Conservation (phyloP, 2,113 vertebrate genomes). For the Rhodinocichla rosea region DNA sequence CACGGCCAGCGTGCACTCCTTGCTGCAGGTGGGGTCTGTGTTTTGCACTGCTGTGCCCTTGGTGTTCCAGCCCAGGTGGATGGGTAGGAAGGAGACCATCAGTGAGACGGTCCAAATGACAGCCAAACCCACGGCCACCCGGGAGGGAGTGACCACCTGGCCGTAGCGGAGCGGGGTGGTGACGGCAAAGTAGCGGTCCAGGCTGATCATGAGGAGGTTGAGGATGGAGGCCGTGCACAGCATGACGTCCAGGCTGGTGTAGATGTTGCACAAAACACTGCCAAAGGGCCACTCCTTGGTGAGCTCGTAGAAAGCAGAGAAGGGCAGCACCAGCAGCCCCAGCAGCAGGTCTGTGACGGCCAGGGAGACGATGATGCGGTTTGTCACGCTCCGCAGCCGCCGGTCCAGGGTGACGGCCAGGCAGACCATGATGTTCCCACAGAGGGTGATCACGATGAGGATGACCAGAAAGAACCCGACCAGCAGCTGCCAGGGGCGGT, state of each 20-base stretch:
- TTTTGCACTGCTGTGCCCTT: constrained; percentile 79
- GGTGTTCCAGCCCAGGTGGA: constrained; percentile 95
- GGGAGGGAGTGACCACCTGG: constrained; percentile 78
- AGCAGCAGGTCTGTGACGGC: constrained; percentile 90
- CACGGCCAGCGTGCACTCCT: constrained; percentile 81
- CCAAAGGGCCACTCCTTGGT: constrained; percentile 80
- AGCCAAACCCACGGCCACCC: constrained; percentile 78
- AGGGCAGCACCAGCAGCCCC: constrained; percentile 89
- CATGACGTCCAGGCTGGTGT: constrained; percentile 94
- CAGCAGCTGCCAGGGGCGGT: constrained; percentile 48
- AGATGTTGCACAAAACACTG: constrained; percentile 86
- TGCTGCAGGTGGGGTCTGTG: neutral
- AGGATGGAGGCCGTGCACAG: constrained; percentile 96
- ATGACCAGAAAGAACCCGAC: constrained; percentile 72
- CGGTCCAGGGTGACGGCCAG: constrained; percentile 86
- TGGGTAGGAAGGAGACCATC: constrained; percentile 91
- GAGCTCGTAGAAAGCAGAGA: constrained; percentile 87
- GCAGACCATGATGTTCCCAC: constrained; percentile 90
- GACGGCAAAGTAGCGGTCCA: constrained; percentile 92
- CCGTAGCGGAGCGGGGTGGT: constrained; percentile 87
- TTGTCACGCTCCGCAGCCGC: constrained; percentile 88
- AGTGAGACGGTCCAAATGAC: constrained; percentile 88
- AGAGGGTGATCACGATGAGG: constrained; percentile 84
- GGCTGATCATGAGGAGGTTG: constrained; percentile 91
- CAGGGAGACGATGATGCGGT: constrained; percentile 93